Percentiles rank a stretch among this genome's conserved stretches.
Evolutionary conservation across 2,113 vertebrate species (phyloP).

Genomic region (Picathartes gymnocephalus): DNA sequence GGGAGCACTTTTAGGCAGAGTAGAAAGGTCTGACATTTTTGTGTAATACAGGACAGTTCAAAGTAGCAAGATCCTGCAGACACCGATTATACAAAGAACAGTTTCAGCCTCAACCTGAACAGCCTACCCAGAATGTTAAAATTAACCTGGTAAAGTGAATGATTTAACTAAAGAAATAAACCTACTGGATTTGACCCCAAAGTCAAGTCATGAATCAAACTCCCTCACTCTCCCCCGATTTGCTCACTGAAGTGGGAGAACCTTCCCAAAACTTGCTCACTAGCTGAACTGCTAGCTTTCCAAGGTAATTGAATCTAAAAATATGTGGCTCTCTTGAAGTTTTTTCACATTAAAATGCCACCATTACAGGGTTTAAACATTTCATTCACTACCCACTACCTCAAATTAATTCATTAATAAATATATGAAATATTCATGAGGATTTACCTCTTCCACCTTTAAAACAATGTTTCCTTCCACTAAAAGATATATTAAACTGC

Average conservation of each 20-base stretch:
- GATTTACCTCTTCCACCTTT: not conserved
- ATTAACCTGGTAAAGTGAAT: not conserved
- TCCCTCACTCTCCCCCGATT: not conserved
- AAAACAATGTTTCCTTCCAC: not conserved
- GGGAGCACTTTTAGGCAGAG: not conserved
- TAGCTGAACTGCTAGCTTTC: not conserved
- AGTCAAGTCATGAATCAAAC: not conserved
- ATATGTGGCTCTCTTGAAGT: not conserved
- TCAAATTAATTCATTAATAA: not conserved
- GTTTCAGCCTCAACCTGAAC: not conserved
- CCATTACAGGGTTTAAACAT: not conserved
- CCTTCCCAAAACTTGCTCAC: not conserved
- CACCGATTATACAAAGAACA: not conserved
- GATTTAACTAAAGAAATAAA: not conserved
- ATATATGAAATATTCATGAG: not conserved
- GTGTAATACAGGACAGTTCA: not conserved
- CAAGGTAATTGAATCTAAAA: not conserved
- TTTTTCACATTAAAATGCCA: not conserved
- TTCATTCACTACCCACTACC: not conserved
- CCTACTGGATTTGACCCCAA: not conserved
- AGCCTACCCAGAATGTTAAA: not conserved
- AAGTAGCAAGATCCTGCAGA: not conserved
- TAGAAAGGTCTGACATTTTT: not conserved
- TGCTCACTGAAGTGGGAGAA: not conserved
- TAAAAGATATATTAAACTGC: not conserved